These are phyloP conservation scores for Tringa solitaria DNA, from an alignment of 2,113 vertebrate species.

Conservation along the genomic window DNA sequence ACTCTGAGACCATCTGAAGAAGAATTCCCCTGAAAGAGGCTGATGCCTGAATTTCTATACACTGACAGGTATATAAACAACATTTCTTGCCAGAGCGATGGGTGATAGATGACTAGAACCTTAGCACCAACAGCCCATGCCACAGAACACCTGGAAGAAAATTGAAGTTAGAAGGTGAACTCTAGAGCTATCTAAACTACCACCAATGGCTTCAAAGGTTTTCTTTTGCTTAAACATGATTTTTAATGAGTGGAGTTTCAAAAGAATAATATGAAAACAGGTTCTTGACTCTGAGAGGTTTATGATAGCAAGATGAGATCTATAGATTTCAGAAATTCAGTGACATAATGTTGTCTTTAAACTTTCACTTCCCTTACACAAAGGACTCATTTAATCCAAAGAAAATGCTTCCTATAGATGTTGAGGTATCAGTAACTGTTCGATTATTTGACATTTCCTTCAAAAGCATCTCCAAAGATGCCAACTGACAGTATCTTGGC, in stretches of 20 bases:
- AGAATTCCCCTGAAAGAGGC: not conserved
- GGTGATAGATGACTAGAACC: not conserved
- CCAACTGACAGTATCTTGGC: not conserved
- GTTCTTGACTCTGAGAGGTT: not conserved
- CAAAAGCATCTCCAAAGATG: not conserved
- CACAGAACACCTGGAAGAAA: not conserved
- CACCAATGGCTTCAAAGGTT: not conserved
- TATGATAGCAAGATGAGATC: not conserved
- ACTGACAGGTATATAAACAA: not conserved
- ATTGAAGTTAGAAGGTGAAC: not conserved
- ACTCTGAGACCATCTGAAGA: not conserved
- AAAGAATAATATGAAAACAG: not conserved
- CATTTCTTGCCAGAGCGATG: not conserved
- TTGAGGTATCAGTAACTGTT: not conserved
- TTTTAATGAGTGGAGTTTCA: not conserved
- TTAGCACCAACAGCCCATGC: not conserved
- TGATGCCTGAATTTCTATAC: not conserved
- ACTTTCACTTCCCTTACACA: not conserved
- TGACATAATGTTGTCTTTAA: not conserved
- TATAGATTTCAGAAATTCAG: not conserved
- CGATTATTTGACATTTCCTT: not conserved
- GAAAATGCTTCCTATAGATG: not conserved
- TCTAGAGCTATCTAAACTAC: not conserved
- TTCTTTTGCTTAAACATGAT: not conserved
- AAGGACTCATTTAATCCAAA: not conserved